Conservation (phyloP, 2,888 invertebrate species). For the Drosophila austrosaltans region DNA sequence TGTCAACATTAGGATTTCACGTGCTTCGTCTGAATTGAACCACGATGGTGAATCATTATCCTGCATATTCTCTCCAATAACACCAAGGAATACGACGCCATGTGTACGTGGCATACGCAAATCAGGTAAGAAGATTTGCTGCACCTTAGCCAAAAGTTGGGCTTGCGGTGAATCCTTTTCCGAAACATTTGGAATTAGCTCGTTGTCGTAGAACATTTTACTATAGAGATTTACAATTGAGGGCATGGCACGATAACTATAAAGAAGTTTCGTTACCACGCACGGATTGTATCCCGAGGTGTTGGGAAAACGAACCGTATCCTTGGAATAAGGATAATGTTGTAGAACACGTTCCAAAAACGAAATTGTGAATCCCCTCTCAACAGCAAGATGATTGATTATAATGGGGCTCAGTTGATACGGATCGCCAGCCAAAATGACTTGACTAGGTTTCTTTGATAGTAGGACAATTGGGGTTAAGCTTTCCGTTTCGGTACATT, state of each 20-base stretch:
- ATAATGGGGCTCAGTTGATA: background rate
- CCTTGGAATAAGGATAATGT: conserved; percentile 86
- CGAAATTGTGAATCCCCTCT: background rate
- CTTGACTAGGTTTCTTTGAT: background rate
- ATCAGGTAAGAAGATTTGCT: conserved; percentile 44
- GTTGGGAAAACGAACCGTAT: conserved; percentile 84
- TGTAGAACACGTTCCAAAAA: conserved; percentile 1
- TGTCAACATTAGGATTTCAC: conserved; percentile 85
- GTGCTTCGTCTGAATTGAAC: conserved; percentile 92
- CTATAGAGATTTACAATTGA: conserved; percentile 91
- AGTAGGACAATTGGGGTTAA: background rate
- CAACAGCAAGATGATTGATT: background rate
- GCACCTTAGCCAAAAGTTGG: conserved; percentile 77
- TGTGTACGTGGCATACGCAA: conserved; percentile 66
- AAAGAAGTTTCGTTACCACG: conserved; percentile 92
- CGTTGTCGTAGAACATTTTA: conserved; percentile 92
- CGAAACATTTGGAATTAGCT: conserved; percentile 86
- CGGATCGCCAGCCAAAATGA: conserved; percentile 4
- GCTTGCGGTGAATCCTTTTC: conserved; percentile 78
- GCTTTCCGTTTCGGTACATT: background rate
- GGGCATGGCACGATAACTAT: conserved; percentile 94
- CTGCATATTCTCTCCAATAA: conserved; percentile 88
- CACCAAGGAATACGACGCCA: conserved; percentile 88
- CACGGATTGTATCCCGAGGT: conserved; percentile 90
- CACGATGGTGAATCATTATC: conserved; percentile 93